These are phyloP conservation scores for Leuctra nigra DNA, from an alignment of 2,888 invertebrate species.

Conservation along the genomic window DNA sequence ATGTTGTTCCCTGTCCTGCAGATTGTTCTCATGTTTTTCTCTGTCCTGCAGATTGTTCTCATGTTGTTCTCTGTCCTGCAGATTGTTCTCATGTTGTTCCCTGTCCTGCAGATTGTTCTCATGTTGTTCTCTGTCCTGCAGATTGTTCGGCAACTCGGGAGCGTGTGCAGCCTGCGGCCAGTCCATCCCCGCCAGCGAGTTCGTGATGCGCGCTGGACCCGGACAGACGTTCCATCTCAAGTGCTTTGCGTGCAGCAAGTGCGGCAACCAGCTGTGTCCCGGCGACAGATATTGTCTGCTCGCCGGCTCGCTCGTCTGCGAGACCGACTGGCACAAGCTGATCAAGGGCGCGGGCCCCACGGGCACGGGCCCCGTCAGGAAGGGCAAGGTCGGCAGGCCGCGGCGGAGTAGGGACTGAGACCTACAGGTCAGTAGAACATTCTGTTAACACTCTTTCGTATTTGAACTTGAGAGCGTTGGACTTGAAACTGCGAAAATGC, in stretches of 20 bases:
- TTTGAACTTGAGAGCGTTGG: too few relatives aligned
- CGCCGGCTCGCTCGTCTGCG: slow-evolving; percentile 86
- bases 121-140: background rate
- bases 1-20: too few relatives aligned
- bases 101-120: too few relatives aligned
- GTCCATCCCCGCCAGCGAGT: slow-evolving; percentile 87
- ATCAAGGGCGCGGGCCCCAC: slow-evolving; percentile 59
- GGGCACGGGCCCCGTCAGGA: slow-evolving; percentile 61
- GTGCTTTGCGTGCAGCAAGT: slow-evolving; percentile 93
- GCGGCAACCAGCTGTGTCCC: slow-evolving; percentile 78
- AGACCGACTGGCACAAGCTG: slow-evolving; percentile 92
- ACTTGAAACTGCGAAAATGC: too few relatives aligned
- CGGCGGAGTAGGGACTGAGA: slow-evolving; percentile 85
- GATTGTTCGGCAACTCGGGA: slow-evolving; percentile 77
- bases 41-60: too few relatives aligned
- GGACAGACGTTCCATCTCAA: slow-evolving; percentile 86
- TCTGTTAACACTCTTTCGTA: too few relatives aligned
- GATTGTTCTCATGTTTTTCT: too few relatives aligned
- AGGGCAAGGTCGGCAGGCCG: slow-evolving; percentile 85
- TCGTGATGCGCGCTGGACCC: slow-evolving; percentile 80
- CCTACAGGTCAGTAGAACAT: slow-evolving; percentile 9
- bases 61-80: too few relatives aligned
- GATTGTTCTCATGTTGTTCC: too few relatives aligned
- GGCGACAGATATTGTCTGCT: slow-evolving; percentile 92
- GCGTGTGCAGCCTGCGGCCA: slow-evolving; percentile 89